Base-by-base conservation (phyloP, 2,797 vertebrate genomes). In the Oreochromis grahami region DNA sequence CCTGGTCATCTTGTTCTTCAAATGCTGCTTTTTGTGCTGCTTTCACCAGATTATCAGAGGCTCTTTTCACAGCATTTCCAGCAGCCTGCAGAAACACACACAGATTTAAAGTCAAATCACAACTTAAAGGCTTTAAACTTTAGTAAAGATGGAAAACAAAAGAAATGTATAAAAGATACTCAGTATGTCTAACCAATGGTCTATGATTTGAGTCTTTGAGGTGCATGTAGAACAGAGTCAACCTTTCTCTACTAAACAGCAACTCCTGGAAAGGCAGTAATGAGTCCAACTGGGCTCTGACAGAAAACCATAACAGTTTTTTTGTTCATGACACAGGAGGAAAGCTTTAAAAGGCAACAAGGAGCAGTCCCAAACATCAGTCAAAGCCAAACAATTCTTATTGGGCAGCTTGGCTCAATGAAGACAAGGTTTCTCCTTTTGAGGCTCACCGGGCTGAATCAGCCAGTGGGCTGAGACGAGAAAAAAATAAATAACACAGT, bases 1-100 rank as follows among this genome's bases (percentile, higher is more conserved):
- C 97, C 15, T 98, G 97, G 91, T 97, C 98, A 1, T 99, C 97
- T 56, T 99, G 98, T 79, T 97, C 97, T 45, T 99, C 99, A 7
- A 99, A 99, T 3, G 98, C 98, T 1, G 98, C 98, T 78, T 99
- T 99, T 95, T 99, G 98, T 0, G 98, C 98, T 0, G 98, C 98
- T 90, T 99, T 99, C 91, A 99, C 98, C 84, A 99, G 96, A 91
- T 99, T 98, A 88, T 99, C 98, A 0, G 98, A 98, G 0, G 98
- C 98, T 91, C 98, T 96, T 94, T 99, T 99, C 50, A 99, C 98
- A 0, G 98, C 98, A 0, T 99, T 99, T 50, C 98, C 98, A 0
- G 98, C 98, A 2, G 96, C 97, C 98, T 99, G 88, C 15, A 78
- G 19, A 83, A 34, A 78, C 19, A 83, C 17, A 78, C 32, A 60